Conservation (phyloP, 2,797 vertebrate species). For the Fistularia tabacaria region DNA sequence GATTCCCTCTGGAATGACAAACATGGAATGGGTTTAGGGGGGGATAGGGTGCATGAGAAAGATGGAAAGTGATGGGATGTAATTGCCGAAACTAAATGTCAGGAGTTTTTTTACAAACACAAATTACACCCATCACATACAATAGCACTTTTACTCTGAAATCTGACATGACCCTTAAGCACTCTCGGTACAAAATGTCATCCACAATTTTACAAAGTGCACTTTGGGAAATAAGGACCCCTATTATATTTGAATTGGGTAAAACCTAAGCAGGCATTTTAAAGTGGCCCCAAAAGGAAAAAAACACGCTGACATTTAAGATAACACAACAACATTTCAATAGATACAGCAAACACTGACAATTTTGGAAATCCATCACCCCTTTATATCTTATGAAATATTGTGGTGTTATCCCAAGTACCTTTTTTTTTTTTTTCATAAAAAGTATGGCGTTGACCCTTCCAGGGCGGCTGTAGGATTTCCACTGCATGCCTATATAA, state of each 20-base stretch:
- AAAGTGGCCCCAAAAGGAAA: too few relatives aligned
- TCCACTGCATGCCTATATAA: too few relatives aligned
- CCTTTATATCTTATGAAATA: not conserved
- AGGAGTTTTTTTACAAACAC: slow-evolving; percentile 37
- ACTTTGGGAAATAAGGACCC: slow-evolving; percentile 17
- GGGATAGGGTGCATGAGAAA: slow-evolving; percentile 26
- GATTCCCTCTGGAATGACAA: slow-evolving; percentile 97
- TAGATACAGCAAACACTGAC: too few relatives aligned
- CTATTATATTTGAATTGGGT: slow-evolving; percentile 5
- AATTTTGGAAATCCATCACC: too few relatives aligned
- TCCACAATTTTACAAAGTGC: slow-evolving; percentile 25
- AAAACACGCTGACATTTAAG: too few relatives aligned
- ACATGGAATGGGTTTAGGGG: slow-evolving; percentile 32
- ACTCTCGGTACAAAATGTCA: slow-evolving; percentile 20
- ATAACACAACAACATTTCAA: too few relatives aligned
- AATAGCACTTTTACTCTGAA: slow-evolving; percentile 19
- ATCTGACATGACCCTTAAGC: slow-evolving; percentile 13
- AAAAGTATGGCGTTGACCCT: too few relatives aligned
- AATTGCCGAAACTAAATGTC: slow-evolving; percentile 39
- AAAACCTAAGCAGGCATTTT: slow-evolving; percentile 6
- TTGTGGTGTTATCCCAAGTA: not conserved
- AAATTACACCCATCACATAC: slow-evolving; percentile 26
- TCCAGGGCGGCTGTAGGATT: too few relatives aligned
- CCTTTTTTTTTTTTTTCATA: too few relatives aligned
- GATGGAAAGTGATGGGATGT: slow-evolving; percentile 41